Evolutionary conservation across 2,888 invertebrate genomes (phyloP), one percentile per base, ranked within the genome.

Genomic region (Synergus laeviventris): DNA sequence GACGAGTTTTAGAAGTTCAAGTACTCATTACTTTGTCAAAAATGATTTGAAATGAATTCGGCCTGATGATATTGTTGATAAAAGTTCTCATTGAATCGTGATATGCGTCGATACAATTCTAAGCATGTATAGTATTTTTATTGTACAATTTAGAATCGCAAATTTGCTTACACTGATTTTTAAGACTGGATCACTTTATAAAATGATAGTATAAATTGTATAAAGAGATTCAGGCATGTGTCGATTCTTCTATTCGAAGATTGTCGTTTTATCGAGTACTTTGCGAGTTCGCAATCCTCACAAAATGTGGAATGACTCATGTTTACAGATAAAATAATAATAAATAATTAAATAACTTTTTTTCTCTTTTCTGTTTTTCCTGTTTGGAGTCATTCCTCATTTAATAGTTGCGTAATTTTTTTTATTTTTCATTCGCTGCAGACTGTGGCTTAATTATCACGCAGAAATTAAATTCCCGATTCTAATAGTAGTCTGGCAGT

Each of bases 91-190:
- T 14, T 49, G 45, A 70, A 70, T 70, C 9, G 70, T 70, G 49
- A 70, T 70, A 70, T 70, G 70, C 31, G 49, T 70, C 45, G 70
- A 70, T 70, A 70, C 45, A 70, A 49, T 70, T 70, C 66, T 70
- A 70, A 70, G 39, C 62, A 38, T 49, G 45, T 70, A 45, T 49
- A 24, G 0, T 70, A 39, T 39, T 49, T 24, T 49, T 49, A 45
- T 49, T 45, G 7, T 70, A 49, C 45, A 70, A 42, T 49, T 49
- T 45, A 66, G 24, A 39, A 49, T 70, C 45, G 66, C 31, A 31
- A 31, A 24, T 42, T 16, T 24, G 31, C 7, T 70, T 8, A 45
- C 24, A 45, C 16, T 7, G 36, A 21, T 56, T 56, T 56, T 12
- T 3, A 56, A 9, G 9, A 12, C 36, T 16, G 61, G 16, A 36